Base-by-base conservation (phyloP, 2,113 vertebrate genomes). In the Scophthalmus maximus region DNA sequence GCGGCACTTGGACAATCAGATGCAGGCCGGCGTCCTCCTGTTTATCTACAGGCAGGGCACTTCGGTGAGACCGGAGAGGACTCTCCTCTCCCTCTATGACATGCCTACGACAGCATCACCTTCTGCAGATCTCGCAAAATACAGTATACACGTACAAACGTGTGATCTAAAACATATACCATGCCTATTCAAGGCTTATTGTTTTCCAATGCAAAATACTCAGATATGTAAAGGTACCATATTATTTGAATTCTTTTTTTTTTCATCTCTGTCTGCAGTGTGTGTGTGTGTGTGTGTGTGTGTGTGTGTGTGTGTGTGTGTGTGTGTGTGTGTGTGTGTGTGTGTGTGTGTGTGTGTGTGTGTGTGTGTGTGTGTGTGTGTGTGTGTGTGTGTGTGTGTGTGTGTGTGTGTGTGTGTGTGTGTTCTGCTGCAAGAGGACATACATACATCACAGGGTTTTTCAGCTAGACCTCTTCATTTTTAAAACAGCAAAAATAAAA, bases 1-100 rank as follows among this genome's bases (percentile, higher is more conserved):
- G 69, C 30, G 66, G 14, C 65, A 46, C 71, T 75, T 57, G 51
- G 52, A 56, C 25, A 72, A 87, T 91, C 73, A 73, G 68, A 87
- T 74, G 40, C 67, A 51, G 29, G 27, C 60, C 18, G 52, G 27
- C 20, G 52, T 67, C 79, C 26, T 25, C 11, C 30, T 83, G 81
- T 88, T 87, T 76, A 61, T 76, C 78, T 46, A 57, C 58, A 52
- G 82, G 51, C 71, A 56, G 68, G 59, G 14, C 81, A 36, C 73
- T 66, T 36, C 1, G 70, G 51, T 63, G 0, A 53, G 68, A 73
- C 42, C 71, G 18, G 53, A 63, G 53, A 71, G n/a, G 64, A 55
- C 0, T 62, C 55, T 82, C 81, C 87, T 85, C 75, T 87, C 63
- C 63, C 12, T 22, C 25, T 51, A 7, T 76, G 78, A 30, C 79